Evolutionary conservation across 1,140 invertebrate species (phyloP).

Genomic region (Micrasema minimum): DNA sequence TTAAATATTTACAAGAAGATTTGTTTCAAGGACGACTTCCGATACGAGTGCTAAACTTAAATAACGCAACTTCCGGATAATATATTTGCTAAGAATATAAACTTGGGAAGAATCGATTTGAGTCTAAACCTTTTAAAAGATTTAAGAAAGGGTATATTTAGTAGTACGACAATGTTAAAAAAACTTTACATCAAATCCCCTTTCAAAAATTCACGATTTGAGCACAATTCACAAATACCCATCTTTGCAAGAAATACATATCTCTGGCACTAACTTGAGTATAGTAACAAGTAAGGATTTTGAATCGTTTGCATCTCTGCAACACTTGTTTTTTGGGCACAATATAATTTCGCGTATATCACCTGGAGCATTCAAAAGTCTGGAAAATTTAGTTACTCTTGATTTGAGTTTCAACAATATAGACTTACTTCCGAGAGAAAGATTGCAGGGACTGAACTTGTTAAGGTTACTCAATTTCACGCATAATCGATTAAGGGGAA

Average conservation of each 20-base stretch:
- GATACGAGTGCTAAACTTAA: conserved; percentile 71
- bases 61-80: conserved; percentile 74
- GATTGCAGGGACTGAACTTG: conserved; percentile 80
- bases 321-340: conserved; percentile 77
- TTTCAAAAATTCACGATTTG: conserved; percentile 71
- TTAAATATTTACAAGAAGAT: conserved; percentile 69
- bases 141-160: conserved; percentile 75
- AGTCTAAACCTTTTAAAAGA: conserved; percentile 74
- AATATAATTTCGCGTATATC: conserved; percentile 86
- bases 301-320: conserved; percentile 83
- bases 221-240: conserved; percentile 73
- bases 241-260: conserved; percentile 82
- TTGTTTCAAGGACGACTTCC: conserved; percentile 73
- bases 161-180: conserved; percentile 75
- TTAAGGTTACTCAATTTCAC: conserved; percentile 83
- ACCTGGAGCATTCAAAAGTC: conserved; percentile 82
- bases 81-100: conserved; percentile 79
- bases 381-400: conserved; percentile 80
- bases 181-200: conserved; percentile 86
- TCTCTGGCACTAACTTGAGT: conserved; percentile 84
- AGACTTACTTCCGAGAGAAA: conserved; percentile 85
- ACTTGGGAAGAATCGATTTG: conserved; percentile 78
- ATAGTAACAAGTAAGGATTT: conserved; percentile 90
- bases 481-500: conserved; percentile 82
- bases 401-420: conserved; percentile 87